A percentile compares a stretch with the other conserved stretches of the same genome.
Evolutionary conservation across 2,888 invertebrate species (phyloP).

Genomic region (Neoaliturus tenellus): DNA sequence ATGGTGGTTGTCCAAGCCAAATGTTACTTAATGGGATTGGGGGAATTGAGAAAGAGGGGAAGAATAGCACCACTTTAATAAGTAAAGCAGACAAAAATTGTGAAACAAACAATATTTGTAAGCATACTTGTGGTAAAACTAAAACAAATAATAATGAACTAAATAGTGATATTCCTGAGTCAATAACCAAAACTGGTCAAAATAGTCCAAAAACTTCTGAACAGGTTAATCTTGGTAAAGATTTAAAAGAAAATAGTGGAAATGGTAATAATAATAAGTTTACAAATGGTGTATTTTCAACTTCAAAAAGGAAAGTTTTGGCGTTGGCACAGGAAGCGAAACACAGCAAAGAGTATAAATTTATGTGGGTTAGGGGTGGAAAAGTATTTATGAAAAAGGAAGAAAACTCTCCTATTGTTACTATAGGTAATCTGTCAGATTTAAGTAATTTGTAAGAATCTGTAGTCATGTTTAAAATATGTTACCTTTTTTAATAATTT

Average conservation of each 20-base stretch:
- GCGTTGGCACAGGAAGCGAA: slow-evolving; percentile 2
- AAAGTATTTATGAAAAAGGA: slow-evolving; percentile 13
- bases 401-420: background rate
- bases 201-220: background rate
- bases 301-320: slow-evolving; percentile 13
- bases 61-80: no score
- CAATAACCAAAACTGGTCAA: background rate
- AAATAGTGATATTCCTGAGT: background rate
- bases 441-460: background rate
- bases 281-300: background rate
- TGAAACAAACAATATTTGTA: background rate
- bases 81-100: background rate
- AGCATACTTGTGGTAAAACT: background rate
- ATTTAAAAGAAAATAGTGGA: background rate
- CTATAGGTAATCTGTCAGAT: background rate
- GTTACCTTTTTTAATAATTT: no score
- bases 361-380: slow-evolving; percentile 9
- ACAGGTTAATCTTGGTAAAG: background rate
- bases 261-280: background rate
- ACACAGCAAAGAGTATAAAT: background rate
- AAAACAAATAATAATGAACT: background rate
- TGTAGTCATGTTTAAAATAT: no score
- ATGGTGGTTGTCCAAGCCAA: background rate
- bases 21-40: background rate
- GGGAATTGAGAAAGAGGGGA: background rate